These are phyloP conservation scores for Drymodes brunneopygia DNA, from an alignment of 2,113 vertebrate species.

Conservation along the genomic window DNA sequence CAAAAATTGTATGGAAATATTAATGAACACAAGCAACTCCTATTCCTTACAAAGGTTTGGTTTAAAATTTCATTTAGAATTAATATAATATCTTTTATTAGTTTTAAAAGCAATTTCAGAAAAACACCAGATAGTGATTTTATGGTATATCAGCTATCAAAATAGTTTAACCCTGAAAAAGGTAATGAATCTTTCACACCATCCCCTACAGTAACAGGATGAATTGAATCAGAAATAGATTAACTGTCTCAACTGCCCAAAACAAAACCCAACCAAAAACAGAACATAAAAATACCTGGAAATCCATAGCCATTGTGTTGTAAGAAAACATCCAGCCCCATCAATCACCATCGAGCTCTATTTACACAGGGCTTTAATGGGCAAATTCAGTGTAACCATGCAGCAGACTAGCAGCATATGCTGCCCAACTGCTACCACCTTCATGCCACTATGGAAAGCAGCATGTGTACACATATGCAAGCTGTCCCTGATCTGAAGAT, in stretches of 20 bases:
- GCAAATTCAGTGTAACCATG: not conserved
- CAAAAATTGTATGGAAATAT: not conserved
- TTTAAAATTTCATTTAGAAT: not conserved
- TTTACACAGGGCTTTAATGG: constrained; percentile 20
- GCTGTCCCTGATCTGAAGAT: not conserved
- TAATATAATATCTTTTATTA: not conserved
- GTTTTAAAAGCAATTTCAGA: not conserved
- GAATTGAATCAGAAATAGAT: not conserved
- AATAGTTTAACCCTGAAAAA: not conserved
- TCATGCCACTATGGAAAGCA: not conserved
- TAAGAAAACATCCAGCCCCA: constrained; percentile 7
- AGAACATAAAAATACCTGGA: constrained; percentile 15
- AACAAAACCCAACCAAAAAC: not conserved
- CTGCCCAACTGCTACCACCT: not conserved
- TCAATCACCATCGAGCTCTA: constrained; percentile 14
- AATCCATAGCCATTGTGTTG: not conserved
- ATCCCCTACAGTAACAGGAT: not conserved
- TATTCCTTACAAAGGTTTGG: not conserved
- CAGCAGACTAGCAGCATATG: constrained; percentile 48
- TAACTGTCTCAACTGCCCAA: not conserved
- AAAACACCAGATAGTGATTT: not conserved
- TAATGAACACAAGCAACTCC: not conserved
- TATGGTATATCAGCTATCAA: not conserved
- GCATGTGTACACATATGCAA: not conserved
- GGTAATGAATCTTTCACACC: not conserved